phyloP scores from a whole-genome alignment of 2,888 invertebrate species.

The Fragum sueziense region DNA sequence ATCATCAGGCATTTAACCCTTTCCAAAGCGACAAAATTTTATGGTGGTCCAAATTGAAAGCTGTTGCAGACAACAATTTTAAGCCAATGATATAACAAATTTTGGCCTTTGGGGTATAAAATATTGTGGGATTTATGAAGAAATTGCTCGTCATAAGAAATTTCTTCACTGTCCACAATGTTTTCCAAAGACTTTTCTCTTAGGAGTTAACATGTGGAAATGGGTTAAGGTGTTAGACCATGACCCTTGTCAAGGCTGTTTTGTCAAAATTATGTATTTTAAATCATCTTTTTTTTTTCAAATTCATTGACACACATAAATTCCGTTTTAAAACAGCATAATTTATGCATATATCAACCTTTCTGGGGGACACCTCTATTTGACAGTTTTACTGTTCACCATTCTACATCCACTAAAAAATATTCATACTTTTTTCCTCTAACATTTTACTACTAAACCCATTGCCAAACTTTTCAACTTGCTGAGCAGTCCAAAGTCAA shows the following conservation, averaged over 20 bases:
- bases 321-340: neutral
- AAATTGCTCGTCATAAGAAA: neutral
- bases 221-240: too few species aligned
- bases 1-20: too few species aligned
- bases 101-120: neutral
- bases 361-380: neutral
- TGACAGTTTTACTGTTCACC: neutral
- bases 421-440: neutral
- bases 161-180: neutral
- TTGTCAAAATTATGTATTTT: too few species aligned
- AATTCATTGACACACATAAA: too few species aligned
- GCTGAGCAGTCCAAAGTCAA: too few species aligned
- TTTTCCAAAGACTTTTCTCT: neutral
- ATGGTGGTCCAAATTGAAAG: too few species aligned
- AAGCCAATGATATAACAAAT: too few species aligned
- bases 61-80: too few species aligned
- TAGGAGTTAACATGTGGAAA: neutral
- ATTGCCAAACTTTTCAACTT: too few species aligned
- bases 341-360: constrained; percentile 4
- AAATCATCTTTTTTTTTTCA: too few species aligned
- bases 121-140: neutral
- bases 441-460: neutral
- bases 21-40: too few species aligned
- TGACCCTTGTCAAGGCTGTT: too few species aligned
- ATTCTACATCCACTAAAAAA: neutral